A percentile compares a stretch with the other conserved stretches of the same genome.
Conservation (phyloP, 2,113 vertebrate species). For the Macroglossus sobrinus region DNA sequence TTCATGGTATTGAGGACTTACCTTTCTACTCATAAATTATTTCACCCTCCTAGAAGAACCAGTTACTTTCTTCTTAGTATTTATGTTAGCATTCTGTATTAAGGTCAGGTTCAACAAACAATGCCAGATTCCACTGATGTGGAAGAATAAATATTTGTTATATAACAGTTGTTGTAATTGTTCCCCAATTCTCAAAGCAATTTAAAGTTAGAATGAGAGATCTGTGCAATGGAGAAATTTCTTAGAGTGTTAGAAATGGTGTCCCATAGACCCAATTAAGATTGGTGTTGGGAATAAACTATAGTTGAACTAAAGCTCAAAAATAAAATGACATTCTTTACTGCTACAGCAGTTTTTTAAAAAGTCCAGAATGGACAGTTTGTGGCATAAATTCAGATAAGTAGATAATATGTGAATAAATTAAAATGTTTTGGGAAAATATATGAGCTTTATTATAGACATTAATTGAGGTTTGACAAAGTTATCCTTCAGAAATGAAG, state of each 20-base stretch:
- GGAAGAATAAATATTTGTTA: slow-evolving; percentile 46
- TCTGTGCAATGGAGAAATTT: slow-evolving; percentile 19
- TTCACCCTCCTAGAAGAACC: neutral
- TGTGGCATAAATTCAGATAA: neutral
- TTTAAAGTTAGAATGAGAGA: slow-evolving; percentile 54
- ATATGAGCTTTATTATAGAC: neutral
- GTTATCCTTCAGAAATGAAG: neutral
- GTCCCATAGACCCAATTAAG: slow-evolving; percentile 46
- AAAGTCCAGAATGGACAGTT: neutral
- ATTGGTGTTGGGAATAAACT: neutral
- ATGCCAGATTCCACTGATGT: neutral
- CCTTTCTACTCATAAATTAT: slow-evolving; percentile 17
- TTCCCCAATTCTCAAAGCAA: slow-evolving; percentile 65
- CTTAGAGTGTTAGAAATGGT: neutral
- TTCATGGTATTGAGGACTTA: neutral
- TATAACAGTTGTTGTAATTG: slow-evolving; percentile 29
- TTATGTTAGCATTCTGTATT: slow-evolving; percentile 31
- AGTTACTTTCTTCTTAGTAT: neutral
- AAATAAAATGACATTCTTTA: neutral
- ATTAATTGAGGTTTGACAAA: neutral
- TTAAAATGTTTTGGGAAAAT: neutral
- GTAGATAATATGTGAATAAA: neutral
- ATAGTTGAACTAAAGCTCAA: neutral
- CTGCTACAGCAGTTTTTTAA: neutral
- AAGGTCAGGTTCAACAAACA: slow-evolving; percentile 23